phyloP scores from a whole-genome alignment of 2,797 vertebrate species.

The Propithecus deckenii region DNA sequence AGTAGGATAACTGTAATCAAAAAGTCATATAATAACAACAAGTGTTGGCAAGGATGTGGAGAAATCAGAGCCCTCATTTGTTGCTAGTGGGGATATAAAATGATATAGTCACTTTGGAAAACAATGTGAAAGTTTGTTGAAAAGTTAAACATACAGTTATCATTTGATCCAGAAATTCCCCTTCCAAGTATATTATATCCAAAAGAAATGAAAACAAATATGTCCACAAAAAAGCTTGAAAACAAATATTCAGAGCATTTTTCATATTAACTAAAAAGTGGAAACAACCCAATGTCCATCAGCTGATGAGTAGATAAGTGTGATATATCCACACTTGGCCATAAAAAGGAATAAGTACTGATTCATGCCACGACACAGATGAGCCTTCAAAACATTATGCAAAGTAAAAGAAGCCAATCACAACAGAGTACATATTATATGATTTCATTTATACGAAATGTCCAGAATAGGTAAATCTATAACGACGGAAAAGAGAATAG shows the following conservation, averaged over 20 bases:
- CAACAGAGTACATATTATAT: neutral
- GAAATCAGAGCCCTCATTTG: neutral
- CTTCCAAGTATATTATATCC: neutral
- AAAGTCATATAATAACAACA: neutral
- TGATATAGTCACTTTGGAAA: neutral
- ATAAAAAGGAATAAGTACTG: neutral
- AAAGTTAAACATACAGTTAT: neutral
- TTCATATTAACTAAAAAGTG: neutral
- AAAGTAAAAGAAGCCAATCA: neutral
- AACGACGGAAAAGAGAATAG: neutral
- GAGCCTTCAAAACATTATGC: neutral
- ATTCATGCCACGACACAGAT: neutral
- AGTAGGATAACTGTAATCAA: neutral
- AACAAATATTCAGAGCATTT: neutral
- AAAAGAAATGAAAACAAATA: neutral
- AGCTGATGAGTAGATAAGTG: neutral
- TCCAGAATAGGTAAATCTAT: neutral
- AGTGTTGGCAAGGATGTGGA: neutral
- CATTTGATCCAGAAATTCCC: neutral
- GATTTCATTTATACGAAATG: neutral
- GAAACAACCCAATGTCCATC: neutral
- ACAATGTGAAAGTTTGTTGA: neutral
- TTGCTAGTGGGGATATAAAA: neutral
- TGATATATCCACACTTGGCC: neutral
- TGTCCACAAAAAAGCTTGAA: neutral